Evolutionary conservation across 2,113 vertebrate species (phyloP), one percentile per base, ranked within the genome.

Genomic region (Pachycephala philippinensis): DNA sequence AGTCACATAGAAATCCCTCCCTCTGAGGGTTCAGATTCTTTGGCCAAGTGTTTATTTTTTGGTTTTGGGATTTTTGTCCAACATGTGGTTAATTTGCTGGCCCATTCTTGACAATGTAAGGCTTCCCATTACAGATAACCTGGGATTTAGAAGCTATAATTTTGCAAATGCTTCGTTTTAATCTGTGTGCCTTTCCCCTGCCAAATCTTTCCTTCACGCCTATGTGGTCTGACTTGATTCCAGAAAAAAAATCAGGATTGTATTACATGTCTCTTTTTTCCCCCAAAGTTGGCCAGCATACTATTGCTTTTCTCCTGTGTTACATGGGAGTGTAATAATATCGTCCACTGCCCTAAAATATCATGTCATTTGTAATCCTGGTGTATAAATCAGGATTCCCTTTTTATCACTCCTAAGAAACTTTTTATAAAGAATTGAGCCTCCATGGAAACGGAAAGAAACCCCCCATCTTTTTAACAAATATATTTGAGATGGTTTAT

Each of bases 391-490:
- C n/a, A 24, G 50, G 24, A 75, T 54, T 35, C 4, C 5, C 57
- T 63, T 79, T 56, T 68, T 52, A 37, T 42, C 14, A 4, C 9
- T 37, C 14, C 8, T 69, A 49, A 45, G 50, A 87, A 53, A 53
- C 2, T 24, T 87, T 63, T 37, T 49, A 24, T 23, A n/a, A 68
- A 68, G 24, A 35, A 28, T 37, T 16, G 68, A 63, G 45, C 17
- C 14, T 63, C 18, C 7, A 11, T 14, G 23, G 13, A 20, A 40
- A 35, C 5, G 4, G 50, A 23, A 82, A 56, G 39, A 39, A 13
- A 0, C 0, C 0, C 2, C 10, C 10, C 4, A 10, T n/a, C 5
- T 40, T 86, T 84, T 68, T 37, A 61, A 53, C 6, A 57, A 56
- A 60, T 37, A 8, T 19, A 22, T 60, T 68, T 79, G 26, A 95